phyloP scores from a whole-genome alignment of 2,113 vertebrate species.

The Aythya baeri region DNA sequence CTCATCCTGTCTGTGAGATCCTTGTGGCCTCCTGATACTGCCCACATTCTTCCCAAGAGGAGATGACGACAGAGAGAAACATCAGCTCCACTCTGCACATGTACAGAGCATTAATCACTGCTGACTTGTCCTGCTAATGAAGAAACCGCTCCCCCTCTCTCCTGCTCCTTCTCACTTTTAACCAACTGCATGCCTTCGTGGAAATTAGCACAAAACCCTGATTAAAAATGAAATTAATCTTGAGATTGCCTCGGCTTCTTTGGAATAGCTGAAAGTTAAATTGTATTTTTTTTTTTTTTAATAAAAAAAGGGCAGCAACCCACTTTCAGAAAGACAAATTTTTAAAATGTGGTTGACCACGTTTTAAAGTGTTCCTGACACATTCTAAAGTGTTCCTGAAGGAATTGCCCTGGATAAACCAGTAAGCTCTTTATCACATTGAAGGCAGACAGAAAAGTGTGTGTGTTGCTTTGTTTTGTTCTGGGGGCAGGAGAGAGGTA shows the following conservation, averaged over 20 bases:
- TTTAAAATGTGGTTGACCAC: background rate
- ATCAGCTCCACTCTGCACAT: background rate
- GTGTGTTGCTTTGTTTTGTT: background rate
- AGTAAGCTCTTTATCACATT: background rate
- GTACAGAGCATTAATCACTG: background rate
- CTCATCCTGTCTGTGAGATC: conserved; percentile 14
- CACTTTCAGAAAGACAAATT: background rate
- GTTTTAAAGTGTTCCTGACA: background rate
- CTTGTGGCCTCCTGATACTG: background rate
- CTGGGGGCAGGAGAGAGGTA: too few species aligned
- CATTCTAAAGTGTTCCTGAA: background rate
- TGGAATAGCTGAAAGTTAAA: background rate
- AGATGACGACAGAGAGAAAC: conserved; percentile 1
- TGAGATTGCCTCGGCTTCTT: background rate
- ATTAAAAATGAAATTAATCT: background rate
- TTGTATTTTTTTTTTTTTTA: background rate
- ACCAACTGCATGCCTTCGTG: background rate
- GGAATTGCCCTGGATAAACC: background rate
- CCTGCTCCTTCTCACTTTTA: background rate
- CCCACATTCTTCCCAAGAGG: conserved; percentile 13
- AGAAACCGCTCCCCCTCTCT: background rate
- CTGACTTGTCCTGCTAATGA: background rate
- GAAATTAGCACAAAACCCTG: background rate
- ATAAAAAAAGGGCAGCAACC: background rate
- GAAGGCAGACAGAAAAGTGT: background rate